phyloP scores from a whole-genome alignment of 2,113 vertebrate genomes.

The Zosterops pallidus region DNA sequence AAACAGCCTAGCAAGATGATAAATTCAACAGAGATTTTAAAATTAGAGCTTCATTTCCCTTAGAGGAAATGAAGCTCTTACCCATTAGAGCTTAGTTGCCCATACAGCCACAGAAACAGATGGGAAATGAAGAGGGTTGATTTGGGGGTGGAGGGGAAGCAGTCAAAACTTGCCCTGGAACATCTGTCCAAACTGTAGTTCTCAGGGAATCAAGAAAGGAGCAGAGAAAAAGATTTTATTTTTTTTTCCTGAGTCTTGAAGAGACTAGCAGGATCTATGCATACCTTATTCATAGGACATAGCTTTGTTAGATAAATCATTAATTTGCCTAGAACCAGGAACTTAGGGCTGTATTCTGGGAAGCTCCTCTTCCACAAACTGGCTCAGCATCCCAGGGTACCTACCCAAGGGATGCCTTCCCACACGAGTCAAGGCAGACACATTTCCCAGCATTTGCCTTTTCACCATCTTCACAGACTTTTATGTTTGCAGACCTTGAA shows the following conservation, averaged over 20 bases:
- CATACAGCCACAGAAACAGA: constrained; percentile 18
- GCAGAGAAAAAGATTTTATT: background rate
- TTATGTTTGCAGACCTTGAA: background rate
- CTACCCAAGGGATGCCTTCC: background rate
- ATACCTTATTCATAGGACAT: background rate
- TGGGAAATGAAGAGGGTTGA: constrained; percentile 14
- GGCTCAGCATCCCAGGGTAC: background rate
- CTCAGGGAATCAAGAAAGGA: background rate
- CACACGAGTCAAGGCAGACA: accelerated
- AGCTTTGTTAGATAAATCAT: background rate
- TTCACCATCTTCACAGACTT: background rate
- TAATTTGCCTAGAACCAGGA: background rate
- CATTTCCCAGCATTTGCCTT: background rate
- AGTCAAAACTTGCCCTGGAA: constrained; percentile 25
- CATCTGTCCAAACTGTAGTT: constrained; percentile 25
- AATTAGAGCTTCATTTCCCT: constrained; percentile 11
- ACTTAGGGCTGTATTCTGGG: background rate
- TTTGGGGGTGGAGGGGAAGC: background rate
- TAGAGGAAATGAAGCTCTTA: too few species aligned
- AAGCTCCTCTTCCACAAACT: background rate
- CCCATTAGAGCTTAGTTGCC: background rate
- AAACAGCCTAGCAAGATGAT: constrained; percentile 3
- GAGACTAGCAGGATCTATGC: background rate
- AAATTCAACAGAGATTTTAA: constrained; percentile 6
- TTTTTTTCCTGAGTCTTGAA: background rate